A percentile compares a stretch with the other conserved stretches of the same genome.
phyloP scores from a whole-genome alignment of 2,113 vertebrate species.

The Chloebia gouldiae region DNA sequence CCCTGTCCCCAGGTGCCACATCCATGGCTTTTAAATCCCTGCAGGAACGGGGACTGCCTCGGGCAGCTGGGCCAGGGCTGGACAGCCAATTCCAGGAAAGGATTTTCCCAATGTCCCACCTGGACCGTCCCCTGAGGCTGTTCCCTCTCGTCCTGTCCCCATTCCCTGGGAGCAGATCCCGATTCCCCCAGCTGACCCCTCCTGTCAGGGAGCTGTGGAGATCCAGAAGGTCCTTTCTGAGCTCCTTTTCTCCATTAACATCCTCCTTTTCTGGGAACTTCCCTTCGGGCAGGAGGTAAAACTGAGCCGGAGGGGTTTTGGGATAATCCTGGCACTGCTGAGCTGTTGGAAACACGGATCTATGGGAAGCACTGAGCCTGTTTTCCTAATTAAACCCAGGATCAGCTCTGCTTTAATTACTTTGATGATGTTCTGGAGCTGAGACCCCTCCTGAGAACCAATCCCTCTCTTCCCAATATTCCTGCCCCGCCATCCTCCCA shows the following conservation, averaged over 20 bases:
- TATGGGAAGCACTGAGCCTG: background rate
- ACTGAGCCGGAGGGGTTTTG: background rate
- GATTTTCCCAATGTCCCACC: background rate
- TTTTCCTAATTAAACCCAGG: background rate
- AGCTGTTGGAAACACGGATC: background rate
- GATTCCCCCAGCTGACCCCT: fast-evolving
- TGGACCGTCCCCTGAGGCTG: background rate
- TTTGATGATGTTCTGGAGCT: background rate
- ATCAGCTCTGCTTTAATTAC: background rate
- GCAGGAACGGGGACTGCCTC: background rate
- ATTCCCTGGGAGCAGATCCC: background rate
- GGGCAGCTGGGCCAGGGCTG: background rate
- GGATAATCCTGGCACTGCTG: background rate
- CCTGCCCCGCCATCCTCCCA: background rate
- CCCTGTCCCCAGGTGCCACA: background rate
- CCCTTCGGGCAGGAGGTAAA: background rate
- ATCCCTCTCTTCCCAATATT: background rate
- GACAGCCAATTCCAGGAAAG: background rate
- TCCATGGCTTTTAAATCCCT: background rate
- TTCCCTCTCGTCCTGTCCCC: background rate
- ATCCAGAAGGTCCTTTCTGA: background rate
- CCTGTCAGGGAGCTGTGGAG: background rate
- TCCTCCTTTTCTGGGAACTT: background rate
- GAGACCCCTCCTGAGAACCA: background rate
- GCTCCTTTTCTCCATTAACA: background rate